Percentiles rank a stretch among this genome's conserved stretches.
These are phyloP conservation scores for Calliopsis andreniformis DNA, from an alignment of 1,140 invertebrate species.

Conservation along the genomic window DNA sequence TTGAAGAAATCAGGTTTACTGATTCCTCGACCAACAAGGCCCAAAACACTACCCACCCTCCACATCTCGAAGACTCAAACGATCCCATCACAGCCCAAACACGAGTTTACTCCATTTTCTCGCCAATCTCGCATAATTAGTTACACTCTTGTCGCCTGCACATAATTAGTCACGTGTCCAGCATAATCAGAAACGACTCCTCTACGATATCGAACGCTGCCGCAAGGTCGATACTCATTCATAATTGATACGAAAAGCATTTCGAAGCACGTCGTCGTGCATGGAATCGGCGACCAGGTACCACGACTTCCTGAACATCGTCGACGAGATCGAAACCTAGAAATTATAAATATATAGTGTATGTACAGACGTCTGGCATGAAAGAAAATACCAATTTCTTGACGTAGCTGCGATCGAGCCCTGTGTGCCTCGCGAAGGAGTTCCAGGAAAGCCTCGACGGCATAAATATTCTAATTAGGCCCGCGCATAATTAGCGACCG, in stretches of 20 bases:
- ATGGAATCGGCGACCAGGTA: not conserved
- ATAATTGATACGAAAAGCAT: not conserved
- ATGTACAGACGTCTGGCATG: not conserved
- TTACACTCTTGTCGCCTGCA: not conserved
- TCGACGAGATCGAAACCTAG: not conserved
- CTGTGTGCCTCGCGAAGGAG: conserved; percentile 3
- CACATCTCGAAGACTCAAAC: no score
- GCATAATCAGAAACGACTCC: not conserved
- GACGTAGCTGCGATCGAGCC: not conserved
- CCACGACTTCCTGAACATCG: not conserved
- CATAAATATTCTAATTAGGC: conserved; percentile 46
- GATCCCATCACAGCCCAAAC: no score
- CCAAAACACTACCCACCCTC: no score
- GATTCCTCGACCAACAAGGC: no score
- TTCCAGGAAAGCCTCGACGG: conserved; percentile 19
- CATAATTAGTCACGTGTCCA: not conserved
- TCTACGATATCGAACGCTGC: not conserved
- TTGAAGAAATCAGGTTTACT: no score
- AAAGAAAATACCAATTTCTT: not conserved
- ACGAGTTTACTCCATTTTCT: not conserved
- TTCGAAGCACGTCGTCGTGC: not conserved
- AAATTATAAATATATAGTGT: no score
- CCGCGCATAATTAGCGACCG: conserved; percentile 24
- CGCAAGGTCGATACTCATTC: not conserved
- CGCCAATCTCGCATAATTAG: no score